Percentiles rank a stretch among this genome's conserved stretches.
phyloP scores from a whole-genome alignment of 2,888 invertebrate species.

The Resseliella maxima region DNA sequence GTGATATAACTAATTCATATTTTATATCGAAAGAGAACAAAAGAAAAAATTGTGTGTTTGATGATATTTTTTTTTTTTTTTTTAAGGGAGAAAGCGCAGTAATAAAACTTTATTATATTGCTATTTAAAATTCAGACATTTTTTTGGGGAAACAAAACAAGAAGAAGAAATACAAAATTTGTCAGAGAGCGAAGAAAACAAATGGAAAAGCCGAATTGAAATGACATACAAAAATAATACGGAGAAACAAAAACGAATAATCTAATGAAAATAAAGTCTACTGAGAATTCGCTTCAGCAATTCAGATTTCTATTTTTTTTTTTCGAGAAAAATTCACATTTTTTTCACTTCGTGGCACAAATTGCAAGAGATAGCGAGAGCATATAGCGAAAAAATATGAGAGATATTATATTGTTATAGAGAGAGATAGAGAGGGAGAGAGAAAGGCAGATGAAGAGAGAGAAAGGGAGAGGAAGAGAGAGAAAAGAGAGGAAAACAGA shows the following conservation, averaged over 20 bases:
- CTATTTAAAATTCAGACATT: slow-evolving; percentile 20
- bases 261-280: not conserved
- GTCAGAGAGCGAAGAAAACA: not conserved
- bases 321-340: not conserved
- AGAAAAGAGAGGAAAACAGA: too few relatives aligned
- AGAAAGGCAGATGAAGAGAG: not conserved
- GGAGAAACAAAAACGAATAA: not conserved
- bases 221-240: not conserved
- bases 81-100: not conserved
- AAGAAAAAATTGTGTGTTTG: not conserved
- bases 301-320: not conserved
- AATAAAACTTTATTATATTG: slow-evolving; percentile 38
- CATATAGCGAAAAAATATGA: too few relatives aligned
- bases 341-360: not conserved
- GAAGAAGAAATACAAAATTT: not conserved
- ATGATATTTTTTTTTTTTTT: not conserved
- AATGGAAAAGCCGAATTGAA: not conserved
- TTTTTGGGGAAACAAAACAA: not conserved
- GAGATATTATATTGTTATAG: too few relatives aligned
- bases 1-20: slow-evolving; percentile 37
- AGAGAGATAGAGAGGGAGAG: not conserved
- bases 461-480: too few relatives aligned
- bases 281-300: slow-evolving; percentile 9
- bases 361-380: not conserved
- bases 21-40: not conserved